A percentile compares a stretch with the other conserved stretches of the same genome.
These are phyloP conservation scores for Chrysina gloriosa DNA, from an alignment of 2,888 invertebrate genomes.

Conservation along the genomic window DNA sequence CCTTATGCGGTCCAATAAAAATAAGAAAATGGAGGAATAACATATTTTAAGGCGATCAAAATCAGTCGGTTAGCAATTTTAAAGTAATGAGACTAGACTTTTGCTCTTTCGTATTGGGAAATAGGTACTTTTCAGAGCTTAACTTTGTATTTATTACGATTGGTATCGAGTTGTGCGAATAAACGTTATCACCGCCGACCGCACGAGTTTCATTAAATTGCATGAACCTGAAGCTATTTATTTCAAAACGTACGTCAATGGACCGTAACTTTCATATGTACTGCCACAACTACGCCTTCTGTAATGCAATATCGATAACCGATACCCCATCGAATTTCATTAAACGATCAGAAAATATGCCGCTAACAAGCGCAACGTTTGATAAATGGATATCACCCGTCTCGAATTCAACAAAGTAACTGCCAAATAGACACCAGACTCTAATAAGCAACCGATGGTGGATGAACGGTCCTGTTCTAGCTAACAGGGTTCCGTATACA, in stretches of 20 bases:
- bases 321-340: slow-evolving; percentile 19
- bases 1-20: too few species aligned
- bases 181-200: too few species aligned
- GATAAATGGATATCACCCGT: slow-evolving; percentile 8
- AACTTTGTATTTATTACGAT: too few species aligned
- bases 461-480: background rate
- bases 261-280: background rate
- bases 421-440: background rate
- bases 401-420: background rate
- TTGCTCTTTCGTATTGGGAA: too few species aligned
- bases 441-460: slow-evolving; percentile 3
- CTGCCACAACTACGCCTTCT: background rate
- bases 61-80: too few species aligned
- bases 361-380: slow-evolving; percentile 9
- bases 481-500: background rate
- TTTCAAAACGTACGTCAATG: background rate
- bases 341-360: slow-evolving; percentile 10
- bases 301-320: slow-evolving; percentile 25
- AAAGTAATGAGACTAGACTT: too few species aligned
- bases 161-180: too few species aligned
- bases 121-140: too few species aligned
- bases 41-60: too few species aligned
- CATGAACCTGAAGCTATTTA: background rate
- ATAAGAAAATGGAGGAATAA: too few species aligned
- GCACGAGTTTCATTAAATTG: background rate